Percentiles rank a stretch among this genome's conserved stretches.
Conservation (phyloP, 2,797 vertebrate species). For the Vespertilio murinus region DNA sequence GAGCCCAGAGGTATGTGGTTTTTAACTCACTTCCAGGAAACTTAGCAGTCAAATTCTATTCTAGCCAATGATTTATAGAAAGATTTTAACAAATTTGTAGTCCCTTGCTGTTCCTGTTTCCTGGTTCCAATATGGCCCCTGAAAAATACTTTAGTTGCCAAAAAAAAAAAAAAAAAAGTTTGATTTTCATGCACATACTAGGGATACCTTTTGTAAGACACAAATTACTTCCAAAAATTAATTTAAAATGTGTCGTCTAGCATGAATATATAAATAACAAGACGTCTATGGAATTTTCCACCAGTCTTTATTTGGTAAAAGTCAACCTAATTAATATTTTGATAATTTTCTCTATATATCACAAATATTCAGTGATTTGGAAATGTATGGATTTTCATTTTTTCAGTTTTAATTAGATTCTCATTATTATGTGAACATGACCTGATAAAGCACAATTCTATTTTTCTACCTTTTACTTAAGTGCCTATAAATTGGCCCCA, state of each 20-base stretch:
- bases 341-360: neutral
- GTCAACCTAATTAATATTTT: conserved; percentile 22
- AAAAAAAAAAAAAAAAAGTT: neutral
- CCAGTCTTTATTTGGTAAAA: neutral
- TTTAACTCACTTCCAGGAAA: neutral
- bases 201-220: neutral
- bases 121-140: neutral
- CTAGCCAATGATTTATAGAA: neutral
- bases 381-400: neutral
- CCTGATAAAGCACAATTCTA: neutral
- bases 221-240: conserved; percentile 4
- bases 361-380: neutral
- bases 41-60: neutral
- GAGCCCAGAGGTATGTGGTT: neutral
- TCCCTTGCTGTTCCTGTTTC: neutral
- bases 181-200: neutral
- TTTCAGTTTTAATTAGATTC: conserved; percentile 1
- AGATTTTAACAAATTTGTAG: neutral
- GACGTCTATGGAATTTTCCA: neutral
- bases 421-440: neutral
- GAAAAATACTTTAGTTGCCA: neutral
- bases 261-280: conserved; percentile 2
- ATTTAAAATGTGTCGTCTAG: neutral
- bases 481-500: neutral
- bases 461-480: neutral